A percentile compares a stretch with the other conserved stretches of the same genome.
These are phyloP conservation scores for Panthera tigris DNA, from an alignment of 2,113 vertebrate genomes.

Conservation along the genomic window DNA sequence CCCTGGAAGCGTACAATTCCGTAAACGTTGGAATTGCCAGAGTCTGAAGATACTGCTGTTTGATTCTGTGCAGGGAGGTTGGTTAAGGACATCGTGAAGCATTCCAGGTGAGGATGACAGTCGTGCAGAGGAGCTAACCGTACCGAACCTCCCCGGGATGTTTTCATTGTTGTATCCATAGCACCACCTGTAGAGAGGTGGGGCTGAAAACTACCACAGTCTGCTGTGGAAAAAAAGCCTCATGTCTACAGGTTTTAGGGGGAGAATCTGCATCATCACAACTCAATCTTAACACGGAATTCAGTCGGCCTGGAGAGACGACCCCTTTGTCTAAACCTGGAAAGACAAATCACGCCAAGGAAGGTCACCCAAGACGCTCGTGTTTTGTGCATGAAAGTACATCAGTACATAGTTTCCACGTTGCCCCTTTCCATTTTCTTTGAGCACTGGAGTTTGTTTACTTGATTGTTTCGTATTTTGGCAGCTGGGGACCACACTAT, in stretches of 20 bases:
- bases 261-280: slow-evolving; percentile 57
- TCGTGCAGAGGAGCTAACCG: fast-evolving
- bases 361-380: slow-evolving; percentile 66
- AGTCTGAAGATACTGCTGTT: not conserved
- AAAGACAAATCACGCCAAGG: slow-evolving; percentile 14
- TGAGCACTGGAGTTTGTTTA: slow-evolving; percentile 70
- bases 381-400: slow-evolving; percentile 76
- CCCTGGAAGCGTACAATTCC: not conserved
- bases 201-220: not conserved
- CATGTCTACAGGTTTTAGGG: not conserved
- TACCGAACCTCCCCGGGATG: not conserved
- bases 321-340: slow-evolving; percentile 69
- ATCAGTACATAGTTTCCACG: slow-evolving; percentile 75
- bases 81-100: not conserved
- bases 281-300: slow-evolving; percentile 68
- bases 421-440: slow-evolving; percentile 75
- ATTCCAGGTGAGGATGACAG: not conserved
- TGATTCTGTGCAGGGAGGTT: not conserved
- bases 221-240: not conserved
- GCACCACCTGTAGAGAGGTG: not conserved
- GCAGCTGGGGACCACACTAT: slow-evolving; percentile 75
- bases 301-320: slow-evolving; percentile 71
- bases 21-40: fast-evolving
- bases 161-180: not conserved
- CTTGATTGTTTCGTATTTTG: slow-evolving; percentile 79